phyloP scores from a whole-genome alignment of 1,140 invertebrate species.

The Macrobrachium rosenbergii region DNA sequence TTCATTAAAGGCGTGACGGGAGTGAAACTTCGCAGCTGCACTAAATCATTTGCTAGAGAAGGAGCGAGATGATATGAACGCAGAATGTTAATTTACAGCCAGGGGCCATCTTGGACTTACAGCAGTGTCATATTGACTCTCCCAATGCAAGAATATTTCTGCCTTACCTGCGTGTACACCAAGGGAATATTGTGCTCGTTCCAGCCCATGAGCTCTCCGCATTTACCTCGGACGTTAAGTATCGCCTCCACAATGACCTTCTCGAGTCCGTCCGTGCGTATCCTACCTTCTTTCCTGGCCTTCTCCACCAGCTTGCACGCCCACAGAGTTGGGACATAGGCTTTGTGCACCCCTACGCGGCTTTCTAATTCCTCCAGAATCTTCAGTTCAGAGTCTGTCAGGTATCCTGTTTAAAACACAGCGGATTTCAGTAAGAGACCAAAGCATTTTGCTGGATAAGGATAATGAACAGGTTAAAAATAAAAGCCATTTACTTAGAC shows the following conservation, averaged over 20 bases:
- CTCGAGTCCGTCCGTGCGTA: background rate
- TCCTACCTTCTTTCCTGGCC: background rate
- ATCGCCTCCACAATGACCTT: background rate
- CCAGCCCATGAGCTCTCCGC: background rate
- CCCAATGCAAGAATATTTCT: no score
- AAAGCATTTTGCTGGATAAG: no score
- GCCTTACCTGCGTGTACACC: slow-evolving; percentile 96
- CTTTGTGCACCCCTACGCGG: background rate
- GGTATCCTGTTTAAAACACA: slow-evolving; percentile 67
- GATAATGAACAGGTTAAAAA: no score
- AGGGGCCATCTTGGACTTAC: no score
- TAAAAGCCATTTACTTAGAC: no score
- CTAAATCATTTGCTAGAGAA: no score
- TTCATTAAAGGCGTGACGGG: no score
- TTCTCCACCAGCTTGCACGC: background rate
- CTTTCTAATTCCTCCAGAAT: background rate
- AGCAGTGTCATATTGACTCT: no score
- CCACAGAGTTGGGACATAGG: background rate
- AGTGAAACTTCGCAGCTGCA: no score
- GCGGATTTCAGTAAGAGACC: no score
- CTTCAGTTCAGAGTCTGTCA: background rate
- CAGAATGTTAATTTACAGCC: no score
- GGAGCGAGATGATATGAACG: no score
- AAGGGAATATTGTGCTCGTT: slow-evolving; percentile 72
- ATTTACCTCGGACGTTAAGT: background rate